Percentiles rank a stretch among this genome's conserved stretches.
Conservation (phyloP, 1,140 invertebrate species). For the Wiebesia pumilae region DNA sequence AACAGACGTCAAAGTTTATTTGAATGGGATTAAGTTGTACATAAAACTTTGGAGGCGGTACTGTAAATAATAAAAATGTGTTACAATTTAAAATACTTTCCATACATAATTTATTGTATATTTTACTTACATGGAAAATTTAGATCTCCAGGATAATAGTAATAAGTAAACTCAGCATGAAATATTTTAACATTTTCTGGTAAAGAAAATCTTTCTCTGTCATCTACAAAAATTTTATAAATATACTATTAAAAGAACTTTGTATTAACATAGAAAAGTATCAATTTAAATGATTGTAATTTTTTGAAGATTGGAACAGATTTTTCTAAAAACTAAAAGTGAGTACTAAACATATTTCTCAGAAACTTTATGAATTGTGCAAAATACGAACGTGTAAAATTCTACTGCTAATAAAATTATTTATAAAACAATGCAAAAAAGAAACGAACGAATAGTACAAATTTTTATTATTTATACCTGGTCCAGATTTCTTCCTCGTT, state of each 20-base stretch:
- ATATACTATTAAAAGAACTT: background rate
- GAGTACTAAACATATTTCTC: background rate
- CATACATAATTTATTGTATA: slow-evolving; percentile 42
- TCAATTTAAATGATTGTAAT: slow-evolving; percentile 25
- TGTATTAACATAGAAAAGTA: background rate
- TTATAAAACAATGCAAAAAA: slow-evolving; percentile 34
- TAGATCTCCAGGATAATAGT: slow-evolving; percentile 96
- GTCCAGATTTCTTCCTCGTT: slow-evolving; percentile 72
- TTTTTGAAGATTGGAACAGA: background rate
- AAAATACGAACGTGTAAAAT: slow-evolving; percentile 35
- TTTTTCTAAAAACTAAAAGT: background rate
- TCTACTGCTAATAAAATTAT: slow-evolving; percentile 52
- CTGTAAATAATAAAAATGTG: slow-evolving; percentile 74
- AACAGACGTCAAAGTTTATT: slow-evolving; percentile 88
- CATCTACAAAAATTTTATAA: slow-evolving; percentile 77
- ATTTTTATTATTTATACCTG: slow-evolving; percentile 66
- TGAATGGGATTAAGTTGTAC: slow-evolving; percentile 92
- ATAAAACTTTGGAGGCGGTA: slow-evolving; percentile 94
- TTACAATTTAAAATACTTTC: slow-evolving; percentile 28
- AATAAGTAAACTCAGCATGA: slow-evolving; percentile 96
- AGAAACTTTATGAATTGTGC: slow-evolving; percentile 11
- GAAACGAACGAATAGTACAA: slow-evolving; percentile 9
- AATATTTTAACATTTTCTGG: slow-evolving; percentile 92
- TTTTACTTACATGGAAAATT: slow-evolving; percentile 89
- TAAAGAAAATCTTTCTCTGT: slow-evolving; percentile 87